Base-by-base conservation (phyloP, 2,797 vertebrate species). In the Garrulus glandarius region DNA sequence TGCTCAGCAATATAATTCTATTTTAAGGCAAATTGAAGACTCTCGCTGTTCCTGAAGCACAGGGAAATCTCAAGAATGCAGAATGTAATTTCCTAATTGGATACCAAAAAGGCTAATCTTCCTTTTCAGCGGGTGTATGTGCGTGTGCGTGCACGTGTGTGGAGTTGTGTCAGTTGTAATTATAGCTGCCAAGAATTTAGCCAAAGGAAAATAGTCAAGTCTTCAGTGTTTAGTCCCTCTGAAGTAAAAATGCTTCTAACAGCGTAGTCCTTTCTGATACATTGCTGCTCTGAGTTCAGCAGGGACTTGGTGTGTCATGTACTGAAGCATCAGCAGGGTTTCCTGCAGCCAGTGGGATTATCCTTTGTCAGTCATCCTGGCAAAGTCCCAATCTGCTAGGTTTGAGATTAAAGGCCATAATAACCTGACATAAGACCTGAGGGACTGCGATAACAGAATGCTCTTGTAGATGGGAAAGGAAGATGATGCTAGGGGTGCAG, bases 391-490 rank as follows among this genome's bases (percentile, higher is more conserved):
- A n/a, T 71, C 57, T 84, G 36, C 36, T 78, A 0, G 1, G 46
- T 75, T 80, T 75, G 82, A 91, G 68, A 91, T 87, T 94, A 60
- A 93, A 89, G 63, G 53, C 70, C 57, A 4, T 88, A 76, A 72
- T 90, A 86, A 75, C 82, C 72, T 92, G 23, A 18, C 13, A 19
- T 32, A 46, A 57, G 67, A 87, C 69, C 64, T 78, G 89, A 74
- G 50, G 16, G 59, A 46, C 70, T n/a, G 59, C 67, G 74, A 84
- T 96, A 95, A 76, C 49, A 63, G 32, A 83, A 53, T 57, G 13
- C 19, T 87, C 0, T 76, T 76, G 41, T 67, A 44, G 20, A 18
- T 84, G 15, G 63, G 34, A 76, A 84, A 86, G 67, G 56, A 72
- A 39, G 19, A 11, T 1, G 26, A 52, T 69, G 6, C 39, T 82